Conservation (phyloP, 35 echinoderm and acorn worm genomes). For the Apostichopus parvimensis region DNA sequence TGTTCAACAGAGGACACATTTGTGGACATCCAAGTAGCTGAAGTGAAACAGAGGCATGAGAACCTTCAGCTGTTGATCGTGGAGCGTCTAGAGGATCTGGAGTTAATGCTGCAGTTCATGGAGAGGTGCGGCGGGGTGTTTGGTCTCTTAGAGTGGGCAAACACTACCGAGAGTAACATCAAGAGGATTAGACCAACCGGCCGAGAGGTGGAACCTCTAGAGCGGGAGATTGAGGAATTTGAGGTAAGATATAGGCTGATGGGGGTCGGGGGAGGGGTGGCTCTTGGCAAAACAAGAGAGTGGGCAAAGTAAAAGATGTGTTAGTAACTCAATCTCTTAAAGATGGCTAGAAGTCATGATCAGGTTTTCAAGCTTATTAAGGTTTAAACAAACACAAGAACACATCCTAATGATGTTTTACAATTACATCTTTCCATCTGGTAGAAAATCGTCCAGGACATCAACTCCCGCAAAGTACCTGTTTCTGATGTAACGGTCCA, state of each 20-base stretch:
- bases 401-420: no score
- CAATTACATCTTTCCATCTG: not conserved
- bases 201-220: constrained; percentile 69
- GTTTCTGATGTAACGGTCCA: constrained; percentile 81
- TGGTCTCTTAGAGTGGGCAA: constrained; percentile 76
- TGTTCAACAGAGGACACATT: constrained; percentile 81
- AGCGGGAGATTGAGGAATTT: constrained; percentile 79
- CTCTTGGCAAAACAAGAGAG: not conserved
- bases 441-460: constrained; percentile 68
- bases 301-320: not conserved
- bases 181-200: constrained; percentile 66
- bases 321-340: not conserved
- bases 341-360: no score
- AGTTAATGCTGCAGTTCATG: constrained; percentile 90
- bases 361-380: not conserved
- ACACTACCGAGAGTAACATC: constrained; percentile 69
- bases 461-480: constrained; percentile 72
- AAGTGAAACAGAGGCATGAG: constrained; percentile 74
- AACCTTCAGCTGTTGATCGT: constrained; percentile 59
- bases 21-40: constrained; percentile 78
- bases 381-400: not conserved
- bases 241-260: constrained; percentile 27
- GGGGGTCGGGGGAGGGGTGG: not conserved
- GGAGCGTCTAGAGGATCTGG: constrained; percentile 80
- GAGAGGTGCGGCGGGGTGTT: constrained; percentile 85